Base-by-base conservation (phyloP, 2,888 invertebrate species). In the Amiota mariae region DNA sequence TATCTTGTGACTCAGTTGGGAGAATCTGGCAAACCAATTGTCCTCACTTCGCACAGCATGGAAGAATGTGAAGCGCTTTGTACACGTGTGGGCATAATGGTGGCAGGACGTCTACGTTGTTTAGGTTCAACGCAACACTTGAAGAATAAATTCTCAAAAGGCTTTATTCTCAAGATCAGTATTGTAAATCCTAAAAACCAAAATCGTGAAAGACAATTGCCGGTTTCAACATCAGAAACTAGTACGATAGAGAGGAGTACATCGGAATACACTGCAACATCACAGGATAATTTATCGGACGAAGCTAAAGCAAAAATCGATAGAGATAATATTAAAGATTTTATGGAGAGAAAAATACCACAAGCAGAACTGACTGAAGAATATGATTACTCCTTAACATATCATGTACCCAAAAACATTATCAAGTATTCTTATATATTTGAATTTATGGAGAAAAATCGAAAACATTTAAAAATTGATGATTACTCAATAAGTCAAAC, bases 11-110 rank as follows among this genome's bases (percentile, higher is more conserved):
- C 91, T 75, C 91, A 92, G 73, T 92, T 94, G 51, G 90, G 94
- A 70, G 92, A 93, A 70, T 90, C 92, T 9, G 95, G 95, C 0
- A 92, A 92, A 82, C 93, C 94, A 76, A 92, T 96, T 70, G 91
- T 96, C 77, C 91, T 96, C 76, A 96, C 96, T 20, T 95, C 95
- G 67, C 94, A 95, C 90, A 94, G 94, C 87, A 95, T 95, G 94
- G 94, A 94, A 88, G 95, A 95, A 89, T 95, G 95, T 89, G 95
- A 95, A 90, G 94, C 93, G 63, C 90, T 95, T 61, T 95, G 95
- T 88, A 93, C 94, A 4, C 90, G 95, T 15, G 90, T 95, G 81
- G 94, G 94, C 57, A 93, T 95, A 77, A 95, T 95, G 95, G 95
- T 94, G 76, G 93, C 93, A 84, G 95, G 95, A 0, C 90, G 91